Conservation (phyloP, 2,113 vertebrate species). For the Sapayoa aenigma region DNA sequence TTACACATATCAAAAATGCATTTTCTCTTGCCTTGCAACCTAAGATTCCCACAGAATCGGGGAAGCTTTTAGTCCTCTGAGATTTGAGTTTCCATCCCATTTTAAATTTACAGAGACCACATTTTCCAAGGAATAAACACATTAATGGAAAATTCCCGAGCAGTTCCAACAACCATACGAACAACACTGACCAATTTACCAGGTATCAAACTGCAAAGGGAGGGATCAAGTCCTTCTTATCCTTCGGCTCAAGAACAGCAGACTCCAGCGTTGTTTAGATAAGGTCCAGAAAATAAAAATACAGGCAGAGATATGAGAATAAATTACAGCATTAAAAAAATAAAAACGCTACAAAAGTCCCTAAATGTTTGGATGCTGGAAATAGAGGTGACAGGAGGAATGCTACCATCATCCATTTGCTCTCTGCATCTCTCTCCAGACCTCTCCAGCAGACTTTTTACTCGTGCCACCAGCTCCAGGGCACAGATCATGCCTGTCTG, state of each 20-base stretch:
- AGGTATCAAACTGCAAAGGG: neutral
- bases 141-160: neutral
- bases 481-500: neutral
- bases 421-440: neutral
- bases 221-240: neutral
- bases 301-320: neutral
- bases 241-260: neutral
- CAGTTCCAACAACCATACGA: neutral
- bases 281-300: neutral
- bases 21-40: neutral
- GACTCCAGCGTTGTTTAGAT: neutral
- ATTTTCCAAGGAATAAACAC: neutral
- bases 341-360: neutral
- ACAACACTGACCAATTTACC: neutral
- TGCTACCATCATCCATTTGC: neutral
- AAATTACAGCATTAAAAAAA: neutral
- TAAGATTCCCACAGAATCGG: accelerated
- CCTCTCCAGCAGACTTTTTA: neutral
- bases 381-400: neutral
- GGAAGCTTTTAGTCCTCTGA: neutral
- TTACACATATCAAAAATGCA: neutral
- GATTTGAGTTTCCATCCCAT: neutral
- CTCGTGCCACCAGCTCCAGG: neutral
- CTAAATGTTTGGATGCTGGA: accelerated
- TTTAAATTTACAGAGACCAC: neutral